Evolutionary conservation across 2,888 invertebrate species (phyloP).

Genomic region (Cosmopolites sordidus): DNA sequence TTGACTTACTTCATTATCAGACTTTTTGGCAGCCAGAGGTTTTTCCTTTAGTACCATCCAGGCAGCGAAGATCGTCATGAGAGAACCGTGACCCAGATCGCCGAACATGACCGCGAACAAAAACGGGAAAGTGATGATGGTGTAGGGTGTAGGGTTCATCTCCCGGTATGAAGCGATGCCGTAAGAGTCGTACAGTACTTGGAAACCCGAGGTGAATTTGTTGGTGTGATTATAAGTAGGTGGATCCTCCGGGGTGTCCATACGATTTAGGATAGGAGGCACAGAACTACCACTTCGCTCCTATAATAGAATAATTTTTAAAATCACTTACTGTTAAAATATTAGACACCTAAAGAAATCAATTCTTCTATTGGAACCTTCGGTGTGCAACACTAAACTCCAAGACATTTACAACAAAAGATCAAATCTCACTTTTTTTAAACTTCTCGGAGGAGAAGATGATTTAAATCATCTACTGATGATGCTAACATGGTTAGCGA

Average conservation of each 20-base stretch:
- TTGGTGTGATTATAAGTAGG: conserved; percentile 96
- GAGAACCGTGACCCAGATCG: conserved; percentile 87
- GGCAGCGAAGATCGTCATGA: conserved; percentile 87
- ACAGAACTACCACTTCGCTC: conserved; percentile 92
- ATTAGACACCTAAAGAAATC: too few relatives aligned
- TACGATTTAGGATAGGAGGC: conserved; percentile 91
- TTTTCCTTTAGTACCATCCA: conserved; percentile 97
- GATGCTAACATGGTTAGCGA: too few relatives aligned
- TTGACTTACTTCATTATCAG: conserved; percentile 76
- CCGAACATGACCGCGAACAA: conserved; percentile 98
- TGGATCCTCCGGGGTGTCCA: conserved; percentile 84
- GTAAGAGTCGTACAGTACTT: conserved; percentile 92
- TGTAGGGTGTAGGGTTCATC: conserved; percentile 96
- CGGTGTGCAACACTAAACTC: too few relatives aligned
- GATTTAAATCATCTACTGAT: too few relatives aligned
- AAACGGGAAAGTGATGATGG: conserved; percentile 96
- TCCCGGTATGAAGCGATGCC: conserved; percentile 94
- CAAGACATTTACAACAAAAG: too few relatives aligned
- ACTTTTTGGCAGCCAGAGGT: conserved; percentile 79
- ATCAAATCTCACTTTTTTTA: too few relatives aligned
- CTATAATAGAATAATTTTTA: too few relatives aligned
- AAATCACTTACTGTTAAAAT: too few relatives aligned
- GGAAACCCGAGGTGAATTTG: conserved; percentile 94
- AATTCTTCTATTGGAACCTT: too few relatives aligned
- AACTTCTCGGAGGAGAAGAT: too few relatives aligned